Percentiles rank a stretch among this genome's conserved stretches.
phyloP scores from a whole-genome alignment of 2,113 vertebrate species.

The Rhinopomastus cyanomelas region DNA sequence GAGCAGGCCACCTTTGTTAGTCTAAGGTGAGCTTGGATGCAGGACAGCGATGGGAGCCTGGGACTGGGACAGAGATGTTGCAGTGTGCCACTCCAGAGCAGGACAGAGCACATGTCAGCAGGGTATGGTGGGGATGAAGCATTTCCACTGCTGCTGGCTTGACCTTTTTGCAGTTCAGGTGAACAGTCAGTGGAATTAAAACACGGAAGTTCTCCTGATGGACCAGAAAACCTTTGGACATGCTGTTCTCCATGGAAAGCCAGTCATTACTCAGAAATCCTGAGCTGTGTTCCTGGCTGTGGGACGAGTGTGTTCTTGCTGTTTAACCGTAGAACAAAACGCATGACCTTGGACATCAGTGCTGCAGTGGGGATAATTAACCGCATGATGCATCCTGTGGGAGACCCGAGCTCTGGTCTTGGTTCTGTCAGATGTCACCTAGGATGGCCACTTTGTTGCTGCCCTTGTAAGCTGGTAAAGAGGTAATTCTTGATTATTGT shows the following conservation, averaged over 20 bases:
- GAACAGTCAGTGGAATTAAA: not conserved
- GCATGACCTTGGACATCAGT: constrained; percentile 13
- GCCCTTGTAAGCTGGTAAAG: not conserved
- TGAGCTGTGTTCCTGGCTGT: not conserved
- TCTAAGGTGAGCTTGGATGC: not conserved
- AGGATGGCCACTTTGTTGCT: not conserved
- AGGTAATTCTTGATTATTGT: not conserved
- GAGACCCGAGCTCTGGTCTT: not conserved
- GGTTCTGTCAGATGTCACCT: not conserved
- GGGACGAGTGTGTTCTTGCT: not conserved
- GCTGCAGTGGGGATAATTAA: constrained; percentile 18
- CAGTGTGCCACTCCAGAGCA: no score
- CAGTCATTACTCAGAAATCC: constrained; percentile 2
- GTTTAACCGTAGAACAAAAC: constrained; percentile 15
- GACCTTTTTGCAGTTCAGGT: not conserved
- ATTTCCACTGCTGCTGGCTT: not conserved
- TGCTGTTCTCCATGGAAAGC: not conserved
- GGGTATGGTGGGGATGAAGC: not conserved
- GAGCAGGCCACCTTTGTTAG: not conserved
- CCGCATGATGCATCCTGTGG: not conserved
- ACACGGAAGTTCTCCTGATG: not conserved
- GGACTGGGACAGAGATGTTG: not conserved
- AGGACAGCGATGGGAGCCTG: not conserved
- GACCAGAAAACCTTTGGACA: not conserved
- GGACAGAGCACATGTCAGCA: not conserved